Evolutionary conservation across 2,888 invertebrate species (phyloP).

Genomic region (Sabellastarte sp.): DNA sequence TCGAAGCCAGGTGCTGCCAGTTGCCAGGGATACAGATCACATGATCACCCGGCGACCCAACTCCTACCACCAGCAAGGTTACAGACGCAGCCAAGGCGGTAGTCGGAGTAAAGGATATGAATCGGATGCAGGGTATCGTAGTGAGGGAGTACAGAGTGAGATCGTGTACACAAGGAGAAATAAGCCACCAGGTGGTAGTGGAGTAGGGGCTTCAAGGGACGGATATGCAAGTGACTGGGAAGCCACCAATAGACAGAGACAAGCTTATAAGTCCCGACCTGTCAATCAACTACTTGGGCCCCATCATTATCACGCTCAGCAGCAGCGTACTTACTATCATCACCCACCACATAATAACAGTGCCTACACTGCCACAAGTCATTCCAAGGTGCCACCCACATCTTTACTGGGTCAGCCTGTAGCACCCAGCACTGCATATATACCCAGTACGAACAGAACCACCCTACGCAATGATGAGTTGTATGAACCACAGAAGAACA

Average conservation of each 20-base stretch:
- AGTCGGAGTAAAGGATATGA: slow-evolving; percentile 40
- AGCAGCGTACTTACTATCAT: not conserved
- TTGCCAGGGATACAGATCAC: not conserved
- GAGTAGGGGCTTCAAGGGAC: slow-evolving; percentile 19
- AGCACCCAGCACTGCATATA: slow-evolving; percentile 8
- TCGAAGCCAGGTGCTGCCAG: not conserved
- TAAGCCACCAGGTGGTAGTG: slow-evolving; percentile 9
- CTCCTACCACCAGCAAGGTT: slow-evolving; percentile 4
- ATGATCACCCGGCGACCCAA: not conserved
- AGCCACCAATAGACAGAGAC: not conserved
- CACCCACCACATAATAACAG: no score
- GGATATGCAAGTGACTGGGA: slow-evolving; percentile 53
- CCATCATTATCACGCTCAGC: not conserved
- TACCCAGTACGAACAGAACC: slow-evolving; percentile 16
- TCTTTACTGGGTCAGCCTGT: no score
- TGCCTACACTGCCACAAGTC: no score
- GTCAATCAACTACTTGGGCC: no score
- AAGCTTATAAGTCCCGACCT: no score
- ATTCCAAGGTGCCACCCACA: no score
- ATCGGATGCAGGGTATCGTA: slow-evolving; percentile 53
- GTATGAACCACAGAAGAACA: slow-evolving; percentile 10
- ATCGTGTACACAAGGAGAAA: slow-evolving; percentile 12
- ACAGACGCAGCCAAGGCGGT: slow-evolving; percentile 7
- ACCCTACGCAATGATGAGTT: slow-evolving; percentile 20
- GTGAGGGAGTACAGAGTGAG: slow-evolving; percentile 34